phyloP scores from a whole-genome alignment of 2,888 invertebrate genomes.

The Drosophila bunnanda region DNA sequence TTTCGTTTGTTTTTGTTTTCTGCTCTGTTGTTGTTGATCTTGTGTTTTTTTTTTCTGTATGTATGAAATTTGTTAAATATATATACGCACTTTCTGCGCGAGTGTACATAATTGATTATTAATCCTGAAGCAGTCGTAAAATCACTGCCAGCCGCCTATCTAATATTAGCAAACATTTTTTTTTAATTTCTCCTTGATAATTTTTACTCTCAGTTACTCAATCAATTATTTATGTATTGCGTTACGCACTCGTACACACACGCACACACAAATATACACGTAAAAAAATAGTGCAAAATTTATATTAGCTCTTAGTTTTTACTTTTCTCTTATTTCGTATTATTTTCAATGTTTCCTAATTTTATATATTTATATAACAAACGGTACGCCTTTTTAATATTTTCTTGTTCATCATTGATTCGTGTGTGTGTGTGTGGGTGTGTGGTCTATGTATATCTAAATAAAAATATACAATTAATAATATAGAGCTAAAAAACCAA shows the following conservation, averaged over 20 bases:
- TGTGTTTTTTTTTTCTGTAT: constrained; percentile 6
- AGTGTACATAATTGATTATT: constrained; percentile 35
- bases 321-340: background rate
- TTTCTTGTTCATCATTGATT: constrained; percentile 19
- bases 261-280: constrained; percentile 24
- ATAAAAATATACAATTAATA: constrained; percentile 7
- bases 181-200: constrained; percentile 4
- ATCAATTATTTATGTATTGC: constrained; percentile 2
- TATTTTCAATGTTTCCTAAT: background rate
- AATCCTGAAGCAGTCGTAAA: constrained; percentile 43
- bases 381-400: constrained; percentile 1
- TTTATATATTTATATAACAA: constrained; percentile 28
- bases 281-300: constrained; percentile 45
- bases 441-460: background rate
- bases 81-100: constrained; percentile 15
- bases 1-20: constrained; percentile 32
- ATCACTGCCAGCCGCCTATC: constrained; percentile 39
- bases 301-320: background rate
- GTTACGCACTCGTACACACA: background rate
- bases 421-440: constrained; percentile 8
- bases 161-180: constrained; percentile 24
- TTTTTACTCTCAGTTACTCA: constrained; percentile 16
- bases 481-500: constrained; percentile 4
- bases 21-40: constrained; percentile 15
- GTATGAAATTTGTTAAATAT: constrained; percentile 40